phyloP scores from a whole-genome alignment of 2,888 invertebrate genomes.

The Phrixothrix hirtus region DNA sequence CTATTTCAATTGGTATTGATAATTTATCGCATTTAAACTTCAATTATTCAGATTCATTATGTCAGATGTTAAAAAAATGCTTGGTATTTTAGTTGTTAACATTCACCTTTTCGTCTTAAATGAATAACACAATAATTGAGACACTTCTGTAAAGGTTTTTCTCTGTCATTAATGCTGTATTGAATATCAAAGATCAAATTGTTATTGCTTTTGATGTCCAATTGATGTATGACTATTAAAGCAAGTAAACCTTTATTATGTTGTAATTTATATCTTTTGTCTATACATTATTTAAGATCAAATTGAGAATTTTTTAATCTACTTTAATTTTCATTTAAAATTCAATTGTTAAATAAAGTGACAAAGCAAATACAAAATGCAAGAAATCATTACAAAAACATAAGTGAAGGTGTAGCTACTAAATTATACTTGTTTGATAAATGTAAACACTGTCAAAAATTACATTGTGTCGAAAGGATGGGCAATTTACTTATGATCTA shows the following conservation, averaged over 20 bases:
- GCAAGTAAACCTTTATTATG: background rate
- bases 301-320: background rate
- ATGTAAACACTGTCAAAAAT: slow-evolving; percentile 21
- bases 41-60: too few relatives aligned
- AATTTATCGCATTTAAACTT: too few relatives aligned
- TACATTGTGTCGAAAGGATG: slow-evolving; percentile 17
- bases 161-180: background rate
- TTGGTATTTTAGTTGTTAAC: too few relatives aligned
- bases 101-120: too few relatives aligned
- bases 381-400: too few relatives aligned
- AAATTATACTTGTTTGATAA: slow-evolving; percentile 12
- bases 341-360: background rate
- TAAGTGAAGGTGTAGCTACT: slow-evolving; percentile 9
- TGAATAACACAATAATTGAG: too few relatives aligned
- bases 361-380: background rate
- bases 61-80: too few relatives aligned
- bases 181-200: background rate
- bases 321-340: background rate
- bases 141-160: too few relatives aligned
- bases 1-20: too few relatives aligned
- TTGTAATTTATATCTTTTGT: background rate
- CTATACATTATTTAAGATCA: background rate
- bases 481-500: slow-evolving; percentile 16
- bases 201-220: background rate
- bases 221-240: background rate